phyloP scores from a whole-genome alignment of 2,888 invertebrate species.

The Cheilosia impressa region DNA sequence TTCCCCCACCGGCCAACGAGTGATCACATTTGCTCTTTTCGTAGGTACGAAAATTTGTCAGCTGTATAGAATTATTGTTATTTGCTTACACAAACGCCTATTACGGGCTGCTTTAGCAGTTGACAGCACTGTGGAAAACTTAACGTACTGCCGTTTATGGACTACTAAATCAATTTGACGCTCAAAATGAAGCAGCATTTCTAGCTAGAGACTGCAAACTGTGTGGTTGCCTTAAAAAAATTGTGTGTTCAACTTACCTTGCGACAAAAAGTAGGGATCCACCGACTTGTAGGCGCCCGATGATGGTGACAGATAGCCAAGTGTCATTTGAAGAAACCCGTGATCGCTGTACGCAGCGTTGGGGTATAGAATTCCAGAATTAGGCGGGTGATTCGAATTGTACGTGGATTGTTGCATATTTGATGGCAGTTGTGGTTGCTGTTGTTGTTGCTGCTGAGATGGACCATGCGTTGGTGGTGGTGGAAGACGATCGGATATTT shows the following conservation, averaged over 20 bases:
- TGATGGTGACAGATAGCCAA: constrained; percentile 87
- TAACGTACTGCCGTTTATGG: no score
- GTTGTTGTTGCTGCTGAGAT: constrained; percentile 52
- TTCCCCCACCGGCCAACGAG: no score
- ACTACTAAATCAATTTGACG: no score
- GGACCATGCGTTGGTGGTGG: constrained; percentile 69
- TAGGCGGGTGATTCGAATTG: constrained; percentile 76
- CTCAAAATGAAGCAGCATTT: no score
- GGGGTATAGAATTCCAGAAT: constrained; percentile 81
- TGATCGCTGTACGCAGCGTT: constrained; percentile 83
- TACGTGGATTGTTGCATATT: constrained; percentile 59
- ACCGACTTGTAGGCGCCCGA: constrained; percentile 88
- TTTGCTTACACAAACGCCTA: no score
- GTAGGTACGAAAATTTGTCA: no score
- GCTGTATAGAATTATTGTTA: no score
- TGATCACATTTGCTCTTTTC: no score
- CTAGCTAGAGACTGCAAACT: no score
- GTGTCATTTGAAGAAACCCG: constrained; percentile 88
- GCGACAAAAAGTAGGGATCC: constrained; percentile 89
- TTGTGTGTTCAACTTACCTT: constrained; percentile 85
- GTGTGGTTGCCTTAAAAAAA: neutral
- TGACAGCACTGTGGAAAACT: no score
- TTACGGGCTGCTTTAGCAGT: no score
- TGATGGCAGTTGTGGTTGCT: constrained; percentile 72
- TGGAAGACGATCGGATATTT: constrained; percentile 76